Conservation (phyloP, 2,888 invertebrate species). For the Agrochola lota region DNA sequence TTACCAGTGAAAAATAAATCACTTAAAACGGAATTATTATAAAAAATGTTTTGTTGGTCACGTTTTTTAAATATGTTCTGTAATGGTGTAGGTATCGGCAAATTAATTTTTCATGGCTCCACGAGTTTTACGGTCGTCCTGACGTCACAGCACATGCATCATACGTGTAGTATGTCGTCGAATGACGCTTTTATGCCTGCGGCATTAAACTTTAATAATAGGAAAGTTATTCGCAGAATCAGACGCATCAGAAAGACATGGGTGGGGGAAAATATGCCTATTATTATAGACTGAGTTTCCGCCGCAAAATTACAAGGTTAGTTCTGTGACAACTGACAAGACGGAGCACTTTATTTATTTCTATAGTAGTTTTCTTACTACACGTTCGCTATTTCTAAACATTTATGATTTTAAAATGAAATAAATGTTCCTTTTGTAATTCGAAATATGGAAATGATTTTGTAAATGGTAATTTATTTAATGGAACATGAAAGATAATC, state of each 20-base stretch:
- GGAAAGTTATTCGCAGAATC: slow-evolving; percentile 36
- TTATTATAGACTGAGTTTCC: slow-evolving; percentile 5
- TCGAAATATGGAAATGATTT: not conserved
- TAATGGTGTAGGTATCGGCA: not conserved
- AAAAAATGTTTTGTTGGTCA: not conserved
- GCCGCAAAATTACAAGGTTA: slow-evolving; percentile 17
- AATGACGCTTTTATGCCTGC: slow-evolving; percentile 17
- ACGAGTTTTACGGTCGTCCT: slow-evolving; percentile 6
- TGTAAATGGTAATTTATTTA: slow-evolving; percentile 12
- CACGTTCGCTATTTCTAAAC: not conserved
- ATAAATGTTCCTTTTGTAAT: not conserved
- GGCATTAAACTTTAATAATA: slow-evolving; percentile 23
- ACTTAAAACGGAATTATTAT: not conserved
- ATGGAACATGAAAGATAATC: not conserved
- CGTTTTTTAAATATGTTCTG: not conserved
- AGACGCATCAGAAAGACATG: slow-evolving; percentile 10
- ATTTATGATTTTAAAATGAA: not conserved
- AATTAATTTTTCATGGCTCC: slow-evolving; percentile 26
- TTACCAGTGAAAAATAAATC: not conserved
- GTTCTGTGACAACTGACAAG: slow-evolving; percentile 9
- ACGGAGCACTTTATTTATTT: not conserved
- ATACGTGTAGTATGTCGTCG: slow-evolving; percentile 4
- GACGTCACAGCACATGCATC: slow-evolving; percentile 40
- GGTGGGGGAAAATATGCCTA: not conserved
- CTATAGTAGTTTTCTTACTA: not conserved